Conservation (phyloP, 2,797 vertebrate species). For the Pantherophis vulpinus region DNA sequence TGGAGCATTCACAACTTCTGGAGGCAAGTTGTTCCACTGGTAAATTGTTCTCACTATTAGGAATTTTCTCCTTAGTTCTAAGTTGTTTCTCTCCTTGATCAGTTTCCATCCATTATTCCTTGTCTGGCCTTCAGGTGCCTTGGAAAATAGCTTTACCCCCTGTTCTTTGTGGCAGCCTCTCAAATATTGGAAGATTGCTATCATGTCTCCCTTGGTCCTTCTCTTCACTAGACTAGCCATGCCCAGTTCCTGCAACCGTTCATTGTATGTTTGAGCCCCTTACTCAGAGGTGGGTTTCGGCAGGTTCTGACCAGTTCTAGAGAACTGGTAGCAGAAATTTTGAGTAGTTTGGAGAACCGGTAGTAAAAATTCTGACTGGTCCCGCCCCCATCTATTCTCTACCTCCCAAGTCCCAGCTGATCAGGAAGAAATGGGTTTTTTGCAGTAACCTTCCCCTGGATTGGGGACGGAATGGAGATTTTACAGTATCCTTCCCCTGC, state of each 20-base stretch:
- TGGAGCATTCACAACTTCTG: neutral
- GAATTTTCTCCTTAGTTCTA: neutral
- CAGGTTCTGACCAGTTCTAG: too few relatives aligned
- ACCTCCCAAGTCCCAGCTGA: too few relatives aligned
- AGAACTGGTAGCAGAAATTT: too few relatives aligned
- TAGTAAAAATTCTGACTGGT: too few relatives aligned
- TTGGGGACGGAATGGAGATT: too few relatives aligned
- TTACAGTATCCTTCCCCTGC: too few relatives aligned
- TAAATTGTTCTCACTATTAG: neutral
- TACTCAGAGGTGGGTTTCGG: neutral
- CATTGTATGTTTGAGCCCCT: neutral
- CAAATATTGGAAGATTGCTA: neutral
- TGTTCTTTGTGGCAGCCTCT: fast-evolving
- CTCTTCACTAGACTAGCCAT: neutral
- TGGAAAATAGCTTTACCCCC: neutral
- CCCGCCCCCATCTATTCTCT: too few relatives aligned
- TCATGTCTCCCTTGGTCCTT: neutral
- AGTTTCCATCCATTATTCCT: too few relatives aligned
- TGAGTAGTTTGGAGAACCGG: too few relatives aligned
- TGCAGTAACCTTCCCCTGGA: too few relatives aligned
- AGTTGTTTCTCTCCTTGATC: neutral
- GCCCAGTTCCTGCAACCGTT: neutral
- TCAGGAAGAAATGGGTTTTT: too few relatives aligned
- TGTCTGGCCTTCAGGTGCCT: too few relatives aligned
- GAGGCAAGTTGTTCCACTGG: neutral